phyloP scores from a whole-genome alignment of 2,797 vertebrate genomes.

The Martes flavigula region DNA sequence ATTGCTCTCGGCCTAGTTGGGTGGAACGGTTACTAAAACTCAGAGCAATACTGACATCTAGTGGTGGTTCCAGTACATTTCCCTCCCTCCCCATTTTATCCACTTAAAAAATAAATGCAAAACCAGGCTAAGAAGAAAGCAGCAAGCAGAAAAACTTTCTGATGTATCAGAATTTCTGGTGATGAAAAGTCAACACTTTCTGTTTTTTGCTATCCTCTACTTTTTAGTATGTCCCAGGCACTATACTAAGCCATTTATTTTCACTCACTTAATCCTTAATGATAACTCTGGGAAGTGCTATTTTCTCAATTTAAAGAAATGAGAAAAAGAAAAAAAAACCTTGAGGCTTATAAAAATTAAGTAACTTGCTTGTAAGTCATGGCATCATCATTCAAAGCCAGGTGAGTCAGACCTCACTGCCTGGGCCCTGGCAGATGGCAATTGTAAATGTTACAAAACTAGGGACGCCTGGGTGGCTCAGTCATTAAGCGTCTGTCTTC shows the following conservation, averaged over 20 bases:
- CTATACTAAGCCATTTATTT: background rate
- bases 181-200: background rate
- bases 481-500: too few relatives aligned
- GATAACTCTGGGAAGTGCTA: background rate
- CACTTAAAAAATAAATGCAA: background rate
- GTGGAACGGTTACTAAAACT: background rate
- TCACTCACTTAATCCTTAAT: background rate
- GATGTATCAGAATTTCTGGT: background rate
- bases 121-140: background rate
- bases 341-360: background rate
- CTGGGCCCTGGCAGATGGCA: background rate
- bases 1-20: background rate
- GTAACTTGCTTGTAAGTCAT: background rate
- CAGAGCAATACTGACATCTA: conserved; percentile 69
- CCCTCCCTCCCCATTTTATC: background rate
- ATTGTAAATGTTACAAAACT: background rate
- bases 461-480: too few relatives aligned
- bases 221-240: background rate
- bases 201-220: background rate
- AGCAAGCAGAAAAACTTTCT: background rate
- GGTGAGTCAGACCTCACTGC: background rate
- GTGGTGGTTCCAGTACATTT: conserved; percentile 53
- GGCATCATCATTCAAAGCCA: background rate
- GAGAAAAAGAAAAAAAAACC: background rate
- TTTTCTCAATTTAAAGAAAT: background rate